Conservation (phyloP, 1,140 invertebrate species). For the Orchestia grillus region DNA sequence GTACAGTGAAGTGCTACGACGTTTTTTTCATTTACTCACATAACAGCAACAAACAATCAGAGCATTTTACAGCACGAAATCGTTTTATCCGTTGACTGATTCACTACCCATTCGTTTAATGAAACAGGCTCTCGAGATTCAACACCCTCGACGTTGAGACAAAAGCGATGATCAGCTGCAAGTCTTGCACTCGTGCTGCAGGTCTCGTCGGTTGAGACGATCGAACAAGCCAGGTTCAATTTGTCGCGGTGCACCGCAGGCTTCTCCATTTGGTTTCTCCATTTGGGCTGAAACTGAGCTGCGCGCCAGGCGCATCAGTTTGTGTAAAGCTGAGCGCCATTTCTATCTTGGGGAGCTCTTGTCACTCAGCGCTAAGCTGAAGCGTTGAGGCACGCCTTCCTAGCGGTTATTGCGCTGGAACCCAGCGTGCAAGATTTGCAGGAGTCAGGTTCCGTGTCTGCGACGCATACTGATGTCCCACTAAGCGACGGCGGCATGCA, state of each 20-base stretch:
- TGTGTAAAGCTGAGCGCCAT: conserved; percentile 21
- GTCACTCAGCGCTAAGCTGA: conserved; percentile 32
- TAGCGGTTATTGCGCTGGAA: conserved; percentile 40
- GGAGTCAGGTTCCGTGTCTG: neutral
- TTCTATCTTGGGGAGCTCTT: neutral
- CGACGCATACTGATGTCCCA: conserved; percentile 18
- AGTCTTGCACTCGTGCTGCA: neutral
- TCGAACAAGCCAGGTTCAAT: conserved; percentile 7
- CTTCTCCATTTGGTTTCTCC: conserved; percentile 32
- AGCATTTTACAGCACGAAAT: too few species aligned
- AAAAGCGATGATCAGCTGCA: neutral
- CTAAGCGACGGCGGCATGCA: conserved; percentile 6
- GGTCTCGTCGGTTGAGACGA: neutral
- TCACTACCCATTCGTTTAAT: too few species aligned
- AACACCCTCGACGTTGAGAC: too few species aligned
- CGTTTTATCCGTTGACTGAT: too few species aligned
- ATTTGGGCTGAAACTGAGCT: neutral
- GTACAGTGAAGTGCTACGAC: too few species aligned
- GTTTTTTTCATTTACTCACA: too few species aligned
- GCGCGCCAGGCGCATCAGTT: neutral
- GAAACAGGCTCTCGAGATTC: too few species aligned
- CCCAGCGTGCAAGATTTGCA: conserved; percentile 16
- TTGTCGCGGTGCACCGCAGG: neutral
- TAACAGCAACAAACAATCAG: too few species aligned
- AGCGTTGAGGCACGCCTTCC: neutral